Evolutionary conservation across 2,797 vertebrate genomes (phyloP).

Genomic region (Crossoptilon crossoptilon): DNA sequence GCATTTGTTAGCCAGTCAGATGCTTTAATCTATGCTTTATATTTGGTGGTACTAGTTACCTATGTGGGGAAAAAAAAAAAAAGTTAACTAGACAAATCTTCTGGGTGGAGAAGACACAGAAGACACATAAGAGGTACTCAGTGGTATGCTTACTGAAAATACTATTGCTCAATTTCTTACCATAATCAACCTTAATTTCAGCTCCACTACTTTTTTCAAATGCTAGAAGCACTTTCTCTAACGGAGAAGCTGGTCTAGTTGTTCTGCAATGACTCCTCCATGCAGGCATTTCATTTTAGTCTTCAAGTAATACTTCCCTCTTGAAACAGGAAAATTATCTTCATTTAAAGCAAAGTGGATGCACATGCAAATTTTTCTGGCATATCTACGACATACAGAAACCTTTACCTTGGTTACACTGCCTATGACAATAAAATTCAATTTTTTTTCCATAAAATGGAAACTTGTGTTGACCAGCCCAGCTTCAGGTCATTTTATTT

Average conservation of each 20-base stretch:
- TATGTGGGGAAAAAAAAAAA: neutral
- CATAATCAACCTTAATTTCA: neutral
- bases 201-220: neutral
- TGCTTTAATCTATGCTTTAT: neutral
- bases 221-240: neutral
- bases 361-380: neutral
- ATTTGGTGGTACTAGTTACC: neutral
- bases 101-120: neutral
- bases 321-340: neutral
- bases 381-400: fast-evolving
- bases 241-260: neutral
- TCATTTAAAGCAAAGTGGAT: neutral
- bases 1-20: neutral
- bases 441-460: neutral
- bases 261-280: slow-evolving; percentile 50
- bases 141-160: neutral
- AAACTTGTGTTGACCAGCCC: neutral
- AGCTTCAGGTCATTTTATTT: neutral
- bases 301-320: neutral
- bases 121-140: neutral
- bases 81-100: neutral
- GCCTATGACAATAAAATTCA: neutral
- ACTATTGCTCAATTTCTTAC: neutral
- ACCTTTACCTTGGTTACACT: neutral
- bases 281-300: slow-evolving; percentile 9